phyloP scores from a whole-genome alignment of 2,797 vertebrate genomes.

The Onychomys arenicola region DNA sequence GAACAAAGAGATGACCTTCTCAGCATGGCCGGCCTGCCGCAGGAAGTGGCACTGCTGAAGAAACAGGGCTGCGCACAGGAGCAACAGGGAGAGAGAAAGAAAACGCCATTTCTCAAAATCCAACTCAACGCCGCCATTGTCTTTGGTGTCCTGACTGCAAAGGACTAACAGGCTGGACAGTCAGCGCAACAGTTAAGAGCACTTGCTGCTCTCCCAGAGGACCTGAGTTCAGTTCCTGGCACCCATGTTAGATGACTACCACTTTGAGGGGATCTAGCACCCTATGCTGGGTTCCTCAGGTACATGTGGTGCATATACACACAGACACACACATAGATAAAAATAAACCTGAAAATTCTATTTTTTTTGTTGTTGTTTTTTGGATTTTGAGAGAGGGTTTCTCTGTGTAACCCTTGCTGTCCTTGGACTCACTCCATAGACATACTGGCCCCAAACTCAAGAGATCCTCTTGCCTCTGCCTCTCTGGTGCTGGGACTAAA shows the following conservation, averaged over 20 bases:
- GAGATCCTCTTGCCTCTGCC: neutral
- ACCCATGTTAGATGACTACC: neutral
- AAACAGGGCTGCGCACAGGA: slow-evolving; percentile 89
- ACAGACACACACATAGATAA: neutral
- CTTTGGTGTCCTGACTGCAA: neutral
- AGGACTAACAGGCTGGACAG: neutral
- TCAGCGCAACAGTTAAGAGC: neutral
- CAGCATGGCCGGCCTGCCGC: slow-evolving; percentile 92
- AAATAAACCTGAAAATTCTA: neutral
- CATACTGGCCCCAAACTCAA: neutral
- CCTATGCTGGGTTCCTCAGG: neutral
- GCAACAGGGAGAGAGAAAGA: neutral
- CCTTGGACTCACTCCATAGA: neutral
- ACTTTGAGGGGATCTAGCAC: neutral
- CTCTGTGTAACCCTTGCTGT: neutral
- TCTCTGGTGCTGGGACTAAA: neutral
- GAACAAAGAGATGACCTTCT: slow-evolving; percentile 94
- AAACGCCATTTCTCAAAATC: accelerated
- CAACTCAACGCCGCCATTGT: accelerated
- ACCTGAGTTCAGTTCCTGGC: neutral
- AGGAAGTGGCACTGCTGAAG: slow-evolving; percentile 95
- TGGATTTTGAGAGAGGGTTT: neutral
- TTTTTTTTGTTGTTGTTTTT: neutral
- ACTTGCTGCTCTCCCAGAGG: neutral
- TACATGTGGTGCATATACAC: neutral